Conservation (phyloP, 2,113 vertebrate genomes). For the Oxygymnocypris stewartii region DNA sequence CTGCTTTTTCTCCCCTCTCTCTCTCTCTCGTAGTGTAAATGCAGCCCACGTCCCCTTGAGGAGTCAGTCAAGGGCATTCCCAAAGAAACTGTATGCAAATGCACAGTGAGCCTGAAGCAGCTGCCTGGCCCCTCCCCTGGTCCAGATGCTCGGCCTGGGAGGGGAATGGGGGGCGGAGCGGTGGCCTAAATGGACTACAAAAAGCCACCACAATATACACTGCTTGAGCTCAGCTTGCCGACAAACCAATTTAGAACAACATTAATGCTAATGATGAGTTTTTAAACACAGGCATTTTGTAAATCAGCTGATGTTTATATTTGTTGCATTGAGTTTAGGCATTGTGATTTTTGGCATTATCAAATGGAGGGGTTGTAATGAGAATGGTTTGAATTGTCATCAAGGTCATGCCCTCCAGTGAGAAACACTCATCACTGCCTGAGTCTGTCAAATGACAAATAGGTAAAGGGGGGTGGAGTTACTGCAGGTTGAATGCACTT, state of each 20-base stretch:
- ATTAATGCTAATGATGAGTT: conserved; percentile 25
- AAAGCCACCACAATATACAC: conserved; percentile 27
- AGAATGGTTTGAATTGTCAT: not conserved
- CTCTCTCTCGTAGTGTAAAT: conserved; percentile 47
- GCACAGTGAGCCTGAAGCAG: conserved; percentile 62
- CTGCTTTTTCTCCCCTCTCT: conserved; percentile 33
- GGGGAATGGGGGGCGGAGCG: conserved; percentile 54
- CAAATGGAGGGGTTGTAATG: not conserved
- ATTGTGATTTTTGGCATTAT: not conserved
- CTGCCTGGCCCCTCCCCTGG: conserved; percentile 59
- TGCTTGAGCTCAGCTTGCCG: conserved; percentile 21
- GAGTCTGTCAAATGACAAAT: not conserved
- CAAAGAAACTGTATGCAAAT: conserved; percentile 78
- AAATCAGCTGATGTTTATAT: not conserved
- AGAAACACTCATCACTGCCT: not conserved
- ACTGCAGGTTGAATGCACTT: not conserved
- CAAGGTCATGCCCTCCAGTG: conserved; percentile 16
- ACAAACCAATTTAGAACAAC: conserved; percentile 26
- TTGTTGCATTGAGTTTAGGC: not conserved
- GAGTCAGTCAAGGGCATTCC: conserved; percentile 81
- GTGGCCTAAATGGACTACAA: conserved; percentile 22
- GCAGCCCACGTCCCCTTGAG: conserved; percentile 69
- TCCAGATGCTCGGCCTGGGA: conserved; percentile 60
- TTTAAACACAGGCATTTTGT: conserved; percentile 27
- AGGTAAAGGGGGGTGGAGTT: conserved; percentile 16